A percentile compares a stretch with the other conserved stretches of the same genome.
phyloP scores from a whole-genome alignment of 2,888 invertebrate species.

The Leptothorax acervorum region DNA sequence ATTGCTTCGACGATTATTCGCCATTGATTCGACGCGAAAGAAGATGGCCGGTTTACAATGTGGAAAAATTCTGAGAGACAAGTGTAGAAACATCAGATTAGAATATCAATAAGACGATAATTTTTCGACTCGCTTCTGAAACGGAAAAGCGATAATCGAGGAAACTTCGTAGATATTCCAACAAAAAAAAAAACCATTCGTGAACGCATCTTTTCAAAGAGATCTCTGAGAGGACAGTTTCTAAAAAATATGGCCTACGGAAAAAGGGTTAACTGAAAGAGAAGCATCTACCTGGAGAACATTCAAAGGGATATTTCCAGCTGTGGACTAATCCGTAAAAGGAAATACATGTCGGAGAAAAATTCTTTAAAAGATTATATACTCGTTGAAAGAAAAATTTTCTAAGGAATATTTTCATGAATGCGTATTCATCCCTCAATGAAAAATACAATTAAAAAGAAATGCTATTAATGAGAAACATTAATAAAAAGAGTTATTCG shows the following conservation, averaged over 20 bases:
- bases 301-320: neutral
- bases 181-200: neutral
- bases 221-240: neutral
- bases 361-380: neutral
- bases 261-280: neutral
- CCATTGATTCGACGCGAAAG: neutral
- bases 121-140: conserved; percentile 19
- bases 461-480: neutral
- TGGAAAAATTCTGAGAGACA: neutral
- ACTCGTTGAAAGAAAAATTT: neutral
- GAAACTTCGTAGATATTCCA: neutral
- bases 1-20: conserved; percentile 8
- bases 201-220: neutral
- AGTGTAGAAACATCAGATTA: neutral
- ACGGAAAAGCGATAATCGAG: conserved; percentile 1
- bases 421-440: neutral
- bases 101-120: neutral
- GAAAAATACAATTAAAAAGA: neutral
- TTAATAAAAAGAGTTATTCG: neutral
- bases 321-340: neutral
- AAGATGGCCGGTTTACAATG: neutral
- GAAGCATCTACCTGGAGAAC: neutral
- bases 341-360: neutral
- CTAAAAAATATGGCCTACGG: neutral
- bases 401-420: neutral